These are phyloP conservation scores for Drosophila engyochracea DNA, from an alignment of 2,888 invertebrate genomes.

Conservation along the genomic window DNA sequence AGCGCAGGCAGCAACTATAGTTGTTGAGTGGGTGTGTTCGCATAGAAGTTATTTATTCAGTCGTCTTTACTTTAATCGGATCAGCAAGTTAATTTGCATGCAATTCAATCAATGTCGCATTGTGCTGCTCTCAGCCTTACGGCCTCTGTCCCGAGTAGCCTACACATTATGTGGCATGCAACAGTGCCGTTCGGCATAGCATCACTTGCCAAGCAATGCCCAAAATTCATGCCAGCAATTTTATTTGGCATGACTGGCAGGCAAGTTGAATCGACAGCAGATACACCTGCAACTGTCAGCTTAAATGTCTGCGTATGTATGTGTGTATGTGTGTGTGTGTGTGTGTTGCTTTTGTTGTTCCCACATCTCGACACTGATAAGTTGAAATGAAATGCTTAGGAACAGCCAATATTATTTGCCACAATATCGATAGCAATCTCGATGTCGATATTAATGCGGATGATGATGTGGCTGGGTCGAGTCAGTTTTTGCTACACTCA, in stretches of 20 bases:
- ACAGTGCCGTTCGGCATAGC: constrained; percentile 26
- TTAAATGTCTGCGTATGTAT: neutral
- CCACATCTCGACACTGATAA: constrained; percentile 32
- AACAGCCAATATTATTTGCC: constrained; percentile 31
- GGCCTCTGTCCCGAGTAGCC: constrained; percentile 10
- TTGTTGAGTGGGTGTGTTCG: constrained; percentile 5
- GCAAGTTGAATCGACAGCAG: constrained; percentile 15
- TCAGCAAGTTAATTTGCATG: constrained; percentile 80
- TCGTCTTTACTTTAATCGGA: constrained; percentile 67
- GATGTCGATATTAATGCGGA: constrained; percentile 20
- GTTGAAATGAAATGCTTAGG: constrained; percentile 40
- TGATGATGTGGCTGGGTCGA: neutral
- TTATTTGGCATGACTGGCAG: neutral
- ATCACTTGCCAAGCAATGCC: constrained; percentile 44
- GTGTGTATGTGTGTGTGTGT: constrained; percentile 3
- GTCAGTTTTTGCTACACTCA: neutral
- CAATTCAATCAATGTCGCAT: constrained; percentile 74
- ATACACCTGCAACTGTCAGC: constrained; percentile 39
- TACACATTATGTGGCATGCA: constrained; percentile 20
- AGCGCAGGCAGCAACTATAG: constrained; percentile 11
- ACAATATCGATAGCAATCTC: constrained; percentile 47
- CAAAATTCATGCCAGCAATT: constrained; percentile 19
- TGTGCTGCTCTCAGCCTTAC: constrained; percentile 37
- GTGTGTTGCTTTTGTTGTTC: constrained; percentile 15
- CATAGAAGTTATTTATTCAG: constrained; percentile 43